Percentiles rank a stretch among this genome's conserved stretches.
Evolutionary conservation across 2,113 vertebrate species (phyloP).

Genomic region (Corythornis vintsioides): DNA sequence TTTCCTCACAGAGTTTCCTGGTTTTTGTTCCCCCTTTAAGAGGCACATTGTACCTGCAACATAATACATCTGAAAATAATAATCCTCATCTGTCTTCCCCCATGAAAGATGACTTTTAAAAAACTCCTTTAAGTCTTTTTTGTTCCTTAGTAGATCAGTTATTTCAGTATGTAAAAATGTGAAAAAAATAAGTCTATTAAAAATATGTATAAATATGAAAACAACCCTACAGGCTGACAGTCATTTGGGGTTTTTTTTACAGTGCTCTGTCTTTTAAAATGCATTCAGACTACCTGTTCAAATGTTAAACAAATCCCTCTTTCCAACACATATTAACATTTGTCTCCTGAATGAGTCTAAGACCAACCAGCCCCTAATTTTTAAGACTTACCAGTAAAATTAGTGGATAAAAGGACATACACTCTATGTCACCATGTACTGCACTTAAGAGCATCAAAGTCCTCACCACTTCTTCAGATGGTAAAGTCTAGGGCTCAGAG

Average conservation of each 20-base stretch:
- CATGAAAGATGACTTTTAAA: not conserved
- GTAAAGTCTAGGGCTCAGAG: not conserved
- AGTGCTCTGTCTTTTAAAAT: not conserved
- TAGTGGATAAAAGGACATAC: not conserved
- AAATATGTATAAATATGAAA: too few relatives aligned
- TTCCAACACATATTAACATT: not conserved
- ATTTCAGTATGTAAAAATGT: not conserved
- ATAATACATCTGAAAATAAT: constrained; percentile 61
- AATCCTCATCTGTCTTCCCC: not conserved
- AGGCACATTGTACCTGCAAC: constrained; percentile 55
- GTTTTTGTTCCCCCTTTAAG: constrained; percentile 67
- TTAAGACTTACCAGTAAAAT: not conserved
- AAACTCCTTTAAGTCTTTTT: not conserved
- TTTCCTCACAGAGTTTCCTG: constrained; percentile 68
- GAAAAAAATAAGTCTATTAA: not conserved
- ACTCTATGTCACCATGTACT: not conserved
- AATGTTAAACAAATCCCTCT: not conserved
- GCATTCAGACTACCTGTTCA: not conserved
- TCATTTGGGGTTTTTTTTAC: not conserved
- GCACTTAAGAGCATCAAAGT: not conserved
- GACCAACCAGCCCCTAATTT: not conserved
- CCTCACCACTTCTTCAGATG: not conserved
- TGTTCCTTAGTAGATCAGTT: not conserved
- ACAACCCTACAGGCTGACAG: not conserved
- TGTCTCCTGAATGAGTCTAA: not conserved